Conservation (phyloP, 92 coral and sea anemone genomes). For the Galaxea fascicularis region DNA sequence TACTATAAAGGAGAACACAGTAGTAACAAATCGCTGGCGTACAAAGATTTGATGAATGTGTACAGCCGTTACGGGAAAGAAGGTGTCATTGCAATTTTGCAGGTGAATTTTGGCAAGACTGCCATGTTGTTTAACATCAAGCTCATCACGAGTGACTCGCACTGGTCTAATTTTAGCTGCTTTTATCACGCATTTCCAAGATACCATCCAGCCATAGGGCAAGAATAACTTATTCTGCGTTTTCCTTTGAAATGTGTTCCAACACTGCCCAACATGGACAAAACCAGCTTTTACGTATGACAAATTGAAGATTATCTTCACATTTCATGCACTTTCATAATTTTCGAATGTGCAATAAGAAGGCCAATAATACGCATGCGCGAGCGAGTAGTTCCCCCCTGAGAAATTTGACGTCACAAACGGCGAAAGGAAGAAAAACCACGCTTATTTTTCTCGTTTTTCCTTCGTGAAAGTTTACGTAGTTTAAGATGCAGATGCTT, state of each 20-base stretch:
- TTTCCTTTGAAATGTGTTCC: too few relatives aligned
- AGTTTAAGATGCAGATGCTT: neutral
- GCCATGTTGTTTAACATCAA: slow-evolving; percentile 9
- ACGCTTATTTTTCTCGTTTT: neutral
- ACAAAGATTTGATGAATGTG: slow-evolving; percentile 36
- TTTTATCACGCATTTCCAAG: too few relatives aligned
- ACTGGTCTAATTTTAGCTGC: slow-evolving; percentile 26
- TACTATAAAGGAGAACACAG: slow-evolving; percentile 4
- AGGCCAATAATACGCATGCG: slow-evolving; percentile 2
- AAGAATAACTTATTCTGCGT: too few relatives aligned
- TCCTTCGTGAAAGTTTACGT: slow-evolving; percentile 8
- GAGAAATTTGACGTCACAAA: slow-evolving; percentile 11
- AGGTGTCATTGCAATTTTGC: slow-evolving; percentile 48
- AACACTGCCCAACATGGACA: too few relatives aligned
- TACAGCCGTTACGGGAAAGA: slow-evolving; percentile 35
- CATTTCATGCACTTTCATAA: too few relatives aligned
- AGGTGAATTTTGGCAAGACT: slow-evolving; percentile 26
- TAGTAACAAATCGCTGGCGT: slow-evolving; percentile 55
- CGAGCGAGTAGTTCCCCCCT: neutral
- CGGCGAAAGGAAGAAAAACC: neutral
- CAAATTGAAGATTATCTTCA: too few relatives aligned
- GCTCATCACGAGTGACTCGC: slow-evolving; percentile 30
- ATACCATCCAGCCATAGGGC: too few relatives aligned
- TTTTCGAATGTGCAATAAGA: too few relatives aligned
- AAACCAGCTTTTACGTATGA: too few relatives aligned